Evolutionary conservation across 1,140 invertebrate genomes (phyloP).

Genomic region (Diprion similis): DNA sequence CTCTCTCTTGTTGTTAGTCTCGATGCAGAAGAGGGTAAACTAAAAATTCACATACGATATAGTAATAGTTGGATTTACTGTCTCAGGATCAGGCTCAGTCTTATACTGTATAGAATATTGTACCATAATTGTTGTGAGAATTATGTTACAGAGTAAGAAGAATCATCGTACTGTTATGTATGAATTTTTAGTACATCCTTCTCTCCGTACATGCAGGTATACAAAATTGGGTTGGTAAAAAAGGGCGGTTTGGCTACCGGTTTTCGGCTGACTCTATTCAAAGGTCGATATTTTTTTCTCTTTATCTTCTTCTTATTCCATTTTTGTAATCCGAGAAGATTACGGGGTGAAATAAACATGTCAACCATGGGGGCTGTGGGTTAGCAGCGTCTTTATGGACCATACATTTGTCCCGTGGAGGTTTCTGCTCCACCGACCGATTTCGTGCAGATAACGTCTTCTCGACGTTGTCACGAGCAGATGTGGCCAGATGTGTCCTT

Average conservation of each 20-base stretch:
- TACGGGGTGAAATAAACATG: slow-evolving; percentile 48
- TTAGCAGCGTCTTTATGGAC: slow-evolving; percentile 14
- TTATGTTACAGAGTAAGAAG: no score
- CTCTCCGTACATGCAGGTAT: neutral
- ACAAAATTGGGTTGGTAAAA: neutral
- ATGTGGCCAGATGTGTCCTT: slow-evolving; percentile 12
- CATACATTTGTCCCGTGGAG: slow-evolving; percentile 4
- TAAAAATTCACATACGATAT: no score
- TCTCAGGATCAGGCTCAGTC: no score
- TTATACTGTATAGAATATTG: no score
- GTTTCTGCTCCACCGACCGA: neutral
- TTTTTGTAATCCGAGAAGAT: slow-evolving; percentile 46
- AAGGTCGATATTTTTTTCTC: neutral
- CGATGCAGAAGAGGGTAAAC: no score
- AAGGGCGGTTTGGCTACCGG: neutral
- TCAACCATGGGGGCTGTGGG: slow-evolving; percentile 35
- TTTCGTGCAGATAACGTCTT: neutral
- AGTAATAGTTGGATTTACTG: no score
- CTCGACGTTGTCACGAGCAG: neutral
- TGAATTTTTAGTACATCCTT: no score
- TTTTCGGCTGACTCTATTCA: neutral
- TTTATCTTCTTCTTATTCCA: neutral
- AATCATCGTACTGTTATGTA: no score
- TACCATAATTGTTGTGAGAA: no score
- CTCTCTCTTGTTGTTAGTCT: neutral